Evolutionary conservation across 2,888 invertebrate species (phyloP), one percentile per base, ranked within the genome.

Genomic region (Dolomedes plantarius): DNA sequence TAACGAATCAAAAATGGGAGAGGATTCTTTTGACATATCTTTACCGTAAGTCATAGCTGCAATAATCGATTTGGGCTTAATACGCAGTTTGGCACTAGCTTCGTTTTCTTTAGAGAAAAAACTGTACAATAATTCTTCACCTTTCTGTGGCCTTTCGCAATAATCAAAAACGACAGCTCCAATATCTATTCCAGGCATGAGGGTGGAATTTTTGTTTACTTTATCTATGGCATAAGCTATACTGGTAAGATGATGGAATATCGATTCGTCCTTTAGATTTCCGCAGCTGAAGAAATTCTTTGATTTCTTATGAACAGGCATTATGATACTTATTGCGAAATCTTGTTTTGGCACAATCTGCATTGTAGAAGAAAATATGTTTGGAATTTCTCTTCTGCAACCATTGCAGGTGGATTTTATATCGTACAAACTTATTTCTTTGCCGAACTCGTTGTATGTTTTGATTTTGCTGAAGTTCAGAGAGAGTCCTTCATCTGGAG

Each of bases 191-290:
- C 79, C 86, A 9, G 80, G 83, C 73, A 86, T 76, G 5, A 88
- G 23, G 50, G 72, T 78, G 0, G 74, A 32, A 77, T 92, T 91
- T 23, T 89, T 88, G 89, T 92, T 92, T 39, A 92, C 90, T 23
- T 90, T 87, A 69, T 91, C 90, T 19, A 92, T 90, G 11, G 92
- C 92, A 88, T 91, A 92, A 75, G 91, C 90, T 72, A 92, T 90
- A 1, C 92, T 92, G 39, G 91, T 90, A 72, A 92, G 88, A 76
- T 91, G 90, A 85, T 92, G 91, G 87, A 92, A 90, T 71, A 91
- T 90, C 7, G 89, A 85, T 9, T 89, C 89, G 0, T 90, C 90
- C 81, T 90, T 89, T 56, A 91, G 89, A 1, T 88, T 82, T 1
- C 92, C 92, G 89, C 92, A 92, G 11, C 89, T 88, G 72, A 91